phyloP scores from a whole-genome alignment of 2,113 vertebrate species.

The Suricata suricatta region DNA sequence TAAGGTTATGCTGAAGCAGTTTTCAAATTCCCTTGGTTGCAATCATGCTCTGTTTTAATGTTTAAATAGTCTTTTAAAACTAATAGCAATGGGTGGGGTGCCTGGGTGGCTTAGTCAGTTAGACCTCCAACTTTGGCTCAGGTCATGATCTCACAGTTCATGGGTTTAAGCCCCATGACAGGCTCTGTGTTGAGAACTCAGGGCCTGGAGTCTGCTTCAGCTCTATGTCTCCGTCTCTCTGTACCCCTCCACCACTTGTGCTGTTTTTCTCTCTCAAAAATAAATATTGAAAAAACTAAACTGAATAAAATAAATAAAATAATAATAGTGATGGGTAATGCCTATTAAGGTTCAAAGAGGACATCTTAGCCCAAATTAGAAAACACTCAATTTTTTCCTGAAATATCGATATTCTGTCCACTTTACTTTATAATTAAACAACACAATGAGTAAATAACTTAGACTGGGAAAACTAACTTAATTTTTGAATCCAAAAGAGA shows the following conservation, averaged over 20 bases:
- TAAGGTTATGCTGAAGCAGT: neutral
- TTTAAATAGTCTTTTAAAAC: neutral
- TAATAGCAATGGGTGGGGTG: neutral
- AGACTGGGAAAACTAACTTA: neutral
- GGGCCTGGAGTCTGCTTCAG: too few relatives aligned
- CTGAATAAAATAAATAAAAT: too few relatives aligned
- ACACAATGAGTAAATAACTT: neutral
- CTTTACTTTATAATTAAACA: neutral
- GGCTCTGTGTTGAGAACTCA: too few relatives aligned
- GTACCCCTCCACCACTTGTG: too few relatives aligned
- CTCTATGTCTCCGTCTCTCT: too few relatives aligned
- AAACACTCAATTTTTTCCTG: neutral
- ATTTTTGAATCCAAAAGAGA: neutral
- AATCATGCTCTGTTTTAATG: neutral
- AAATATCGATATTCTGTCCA: neutral
- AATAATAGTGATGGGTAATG: neutral
- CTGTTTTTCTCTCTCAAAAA: too few relatives aligned
- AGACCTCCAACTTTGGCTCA: too few relatives aligned
- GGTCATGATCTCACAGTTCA: too few relatives aligned
- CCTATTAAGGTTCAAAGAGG: neutral
- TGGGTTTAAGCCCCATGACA: too few relatives aligned
- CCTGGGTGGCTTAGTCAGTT: too few relatives aligned
- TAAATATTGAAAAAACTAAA: too few relatives aligned
- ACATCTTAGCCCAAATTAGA: neutral
- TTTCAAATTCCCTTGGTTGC: neutral